These are phyloP conservation scores for Oncorhynchus mykiss DNA, from an alignment of 2,113 vertebrate genomes.

Conservation along the genomic window DNA sequence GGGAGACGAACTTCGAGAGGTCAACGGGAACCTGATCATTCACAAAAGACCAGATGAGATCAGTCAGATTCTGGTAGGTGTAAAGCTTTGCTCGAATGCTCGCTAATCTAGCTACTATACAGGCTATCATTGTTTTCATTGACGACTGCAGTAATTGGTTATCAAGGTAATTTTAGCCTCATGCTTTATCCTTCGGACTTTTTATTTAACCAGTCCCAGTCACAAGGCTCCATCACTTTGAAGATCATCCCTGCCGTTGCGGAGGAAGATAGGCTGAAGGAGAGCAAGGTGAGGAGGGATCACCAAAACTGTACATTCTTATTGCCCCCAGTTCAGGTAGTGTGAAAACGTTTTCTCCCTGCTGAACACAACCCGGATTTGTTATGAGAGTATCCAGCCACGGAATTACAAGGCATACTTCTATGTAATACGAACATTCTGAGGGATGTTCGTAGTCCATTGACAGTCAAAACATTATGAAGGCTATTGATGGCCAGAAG, in stretches of 20 bases:
- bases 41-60: slow-evolving; percentile 93
- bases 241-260: slow-evolving; percentile 92
- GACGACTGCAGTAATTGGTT: neutral
- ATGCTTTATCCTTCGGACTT: neutral
- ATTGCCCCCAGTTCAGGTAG: no score
- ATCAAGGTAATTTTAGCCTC: neutral
- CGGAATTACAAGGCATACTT: no score
- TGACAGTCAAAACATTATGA: no score
- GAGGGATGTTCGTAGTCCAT: no score
- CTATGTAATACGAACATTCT: no score
- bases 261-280: slow-evolving; percentile 86
- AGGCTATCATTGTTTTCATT: neutral
- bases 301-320: neutral
- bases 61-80: slow-evolving; percentile 91
- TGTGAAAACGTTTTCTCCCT: no score
- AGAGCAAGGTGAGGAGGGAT: slow-evolving; percentile 82
- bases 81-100: neutral
- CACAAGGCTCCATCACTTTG: slow-evolving; percentile 92
- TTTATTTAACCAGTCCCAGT: slow-evolving; percentile 80
- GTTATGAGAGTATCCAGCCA: no score
- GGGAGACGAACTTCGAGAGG: slow-evolving; percentile 92
- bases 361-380: no score
- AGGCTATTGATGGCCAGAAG: no score
- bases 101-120: neutral
- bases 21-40: slow-evolving; percentile 87